Conservation (phyloP, 1,140 invertebrate genomes). For the Contarinia nasturtii region DNA sequence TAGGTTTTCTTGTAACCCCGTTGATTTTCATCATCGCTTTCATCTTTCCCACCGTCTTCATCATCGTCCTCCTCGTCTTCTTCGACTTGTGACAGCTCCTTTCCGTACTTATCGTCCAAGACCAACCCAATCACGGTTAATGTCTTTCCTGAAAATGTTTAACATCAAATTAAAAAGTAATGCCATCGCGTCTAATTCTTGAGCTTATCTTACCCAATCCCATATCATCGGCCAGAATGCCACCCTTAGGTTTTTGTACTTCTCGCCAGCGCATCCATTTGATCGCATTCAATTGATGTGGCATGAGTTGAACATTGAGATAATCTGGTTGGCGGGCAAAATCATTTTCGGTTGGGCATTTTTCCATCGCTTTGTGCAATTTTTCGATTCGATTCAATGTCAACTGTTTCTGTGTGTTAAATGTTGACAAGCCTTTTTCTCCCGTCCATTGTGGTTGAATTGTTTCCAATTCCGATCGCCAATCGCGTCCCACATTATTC, state of each 20-base stretch:
- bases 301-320: constrained; percentile 51
- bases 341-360: neutral
- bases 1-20: no score
- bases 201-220: constrained; percentile 39
- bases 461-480: neutral
- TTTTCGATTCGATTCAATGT: neutral
- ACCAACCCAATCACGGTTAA: constrained; percentile 78
- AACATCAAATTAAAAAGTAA: no score
- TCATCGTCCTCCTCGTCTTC: constrained; percentile 10
- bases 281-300: constrained; percentile 71
- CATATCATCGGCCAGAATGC: constrained; percentile 83
- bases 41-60: constrained; percentile 12
- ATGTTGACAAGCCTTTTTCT: neutral
- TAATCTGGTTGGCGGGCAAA: constrained; percentile 28
- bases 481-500: neutral
- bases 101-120: constrained; percentile 22
- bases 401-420: neutral
- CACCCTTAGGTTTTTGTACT: constrained; percentile 52
- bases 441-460: neutral
- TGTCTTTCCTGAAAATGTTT: constrained; percentile 39
- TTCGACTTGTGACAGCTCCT: neutral
- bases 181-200: no score
- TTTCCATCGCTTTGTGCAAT: no score
- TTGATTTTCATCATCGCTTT: constrained; percentile 19
- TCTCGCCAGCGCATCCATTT: constrained; percentile 83